phyloP scores from a whole-genome alignment of 2,113 vertebrate genomes.

The Etheostoma spectabile region DNA sequence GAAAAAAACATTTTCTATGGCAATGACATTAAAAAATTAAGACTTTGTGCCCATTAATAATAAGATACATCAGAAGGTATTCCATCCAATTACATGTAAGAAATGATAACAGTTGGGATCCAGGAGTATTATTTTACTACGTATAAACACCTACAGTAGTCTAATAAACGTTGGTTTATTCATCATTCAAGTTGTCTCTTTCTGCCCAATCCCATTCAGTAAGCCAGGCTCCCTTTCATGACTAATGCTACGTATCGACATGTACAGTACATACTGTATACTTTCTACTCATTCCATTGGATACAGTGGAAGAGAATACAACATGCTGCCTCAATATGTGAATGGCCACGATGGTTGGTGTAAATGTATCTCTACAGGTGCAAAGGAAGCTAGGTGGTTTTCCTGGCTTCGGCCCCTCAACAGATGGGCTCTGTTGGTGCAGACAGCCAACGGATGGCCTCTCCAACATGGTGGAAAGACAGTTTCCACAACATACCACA shows the following conservation, averaged over 20 bases:
- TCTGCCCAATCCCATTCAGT: neutral
- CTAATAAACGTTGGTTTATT: too few relatives aligned
- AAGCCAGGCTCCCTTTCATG: neutral
- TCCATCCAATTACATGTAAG: too few relatives aligned
- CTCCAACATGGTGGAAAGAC: conserved; percentile 69
- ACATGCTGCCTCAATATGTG: conserved; percentile 31
- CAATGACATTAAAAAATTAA: neutral
- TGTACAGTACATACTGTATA: neutral
- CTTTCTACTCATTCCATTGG: neutral
- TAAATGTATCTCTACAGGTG: conserved; percentile 72
- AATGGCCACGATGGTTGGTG: conserved; percentile 65
- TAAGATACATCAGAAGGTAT: too few relatives aligned
- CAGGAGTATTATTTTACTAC: too few relatives aligned
- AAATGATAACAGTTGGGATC: too few relatives aligned
- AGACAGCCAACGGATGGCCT: conserved; percentile 63
- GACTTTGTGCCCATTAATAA: neutral
- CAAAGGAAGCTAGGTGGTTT: conserved; percentile 73
- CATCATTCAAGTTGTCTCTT: too few relatives aligned
- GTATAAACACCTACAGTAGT: too few relatives aligned
- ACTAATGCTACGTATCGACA: neutral
- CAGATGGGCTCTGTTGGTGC: conserved; percentile 77
- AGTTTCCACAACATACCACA: conserved; percentile 58
- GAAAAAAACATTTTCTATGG: neutral
- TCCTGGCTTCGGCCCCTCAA: conserved; percentile 73
- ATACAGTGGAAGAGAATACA: conserved; percentile 13